A percentile compares a stretch with the other conserved stretches of the same genome.
Evolutionary conservation across 2,797 vertebrate species (phyloP).

Genomic region (Threskiornis aethiopicus): DNA sequence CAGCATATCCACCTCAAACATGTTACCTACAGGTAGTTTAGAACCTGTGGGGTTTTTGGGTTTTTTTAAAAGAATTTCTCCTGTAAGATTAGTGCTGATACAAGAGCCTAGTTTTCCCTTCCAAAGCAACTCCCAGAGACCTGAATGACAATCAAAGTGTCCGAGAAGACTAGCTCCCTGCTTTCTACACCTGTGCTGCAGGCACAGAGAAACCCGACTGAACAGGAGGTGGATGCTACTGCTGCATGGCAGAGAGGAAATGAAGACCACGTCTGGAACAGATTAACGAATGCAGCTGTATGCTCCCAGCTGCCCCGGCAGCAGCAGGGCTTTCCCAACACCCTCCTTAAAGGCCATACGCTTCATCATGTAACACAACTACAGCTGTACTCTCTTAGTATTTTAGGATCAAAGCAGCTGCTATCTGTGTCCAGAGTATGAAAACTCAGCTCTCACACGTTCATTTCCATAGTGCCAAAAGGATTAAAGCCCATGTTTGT

Average conservation of each 20-base stretch:
- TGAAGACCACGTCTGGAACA: neutral
- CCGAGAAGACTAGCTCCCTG: neutral
- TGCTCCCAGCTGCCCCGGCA: neutral
- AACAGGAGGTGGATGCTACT: neutral
- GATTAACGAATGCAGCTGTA: neutral
- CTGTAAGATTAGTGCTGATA: neutral
- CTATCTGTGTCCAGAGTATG: neutral
- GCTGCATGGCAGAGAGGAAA: neutral
- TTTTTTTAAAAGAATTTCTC: neutral
- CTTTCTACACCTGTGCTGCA: neutral
- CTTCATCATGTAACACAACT: accelerated
- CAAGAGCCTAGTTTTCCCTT: neutral
- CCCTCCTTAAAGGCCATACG: neutral
- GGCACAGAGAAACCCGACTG: neutral
- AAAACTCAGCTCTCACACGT: neutral
- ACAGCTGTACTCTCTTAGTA: accelerated
- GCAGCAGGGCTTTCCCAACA: neutral
- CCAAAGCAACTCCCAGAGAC: neutral
- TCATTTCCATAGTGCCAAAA: neutral
- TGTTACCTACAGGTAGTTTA: neutral
- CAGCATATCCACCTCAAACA: neutral
- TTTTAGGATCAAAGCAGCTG: neutral
- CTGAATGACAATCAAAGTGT: neutral
- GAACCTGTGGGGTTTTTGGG: neutral
- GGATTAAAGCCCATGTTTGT: neutral